phyloP scores from a whole-genome alignment of 2,797 vertebrate species.

The Malurus splendens region DNA sequence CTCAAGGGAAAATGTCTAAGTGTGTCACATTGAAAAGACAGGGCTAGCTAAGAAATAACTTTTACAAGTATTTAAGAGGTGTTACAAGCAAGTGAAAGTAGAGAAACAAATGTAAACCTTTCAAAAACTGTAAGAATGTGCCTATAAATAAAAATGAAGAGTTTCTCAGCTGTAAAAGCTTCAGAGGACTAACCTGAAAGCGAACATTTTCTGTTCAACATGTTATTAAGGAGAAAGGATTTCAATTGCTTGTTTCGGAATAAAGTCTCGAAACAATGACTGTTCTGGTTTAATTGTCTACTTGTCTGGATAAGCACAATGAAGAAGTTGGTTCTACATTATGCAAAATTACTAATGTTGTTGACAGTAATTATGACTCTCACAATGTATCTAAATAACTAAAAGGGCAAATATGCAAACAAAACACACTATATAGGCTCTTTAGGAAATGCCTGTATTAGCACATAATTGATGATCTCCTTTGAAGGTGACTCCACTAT shows the following conservation, averaged over 20 bases:
- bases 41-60: conserved; percentile 10
- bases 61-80: conserved; percentile 33
- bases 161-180: not conserved
- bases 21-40: conserved; percentile 19
- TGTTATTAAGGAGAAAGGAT: not conserved
- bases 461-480: conserved; percentile 7
- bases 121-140: not conserved
- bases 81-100: not conserved
- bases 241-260: not conserved
- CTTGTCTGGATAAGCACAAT: not conserved
- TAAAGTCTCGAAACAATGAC: not conserved
- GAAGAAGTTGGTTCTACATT: not conserved
- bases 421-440: not conserved
- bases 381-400: conserved; percentile 37
- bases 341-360: conserved; percentile 38
- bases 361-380: conserved; percentile 34
- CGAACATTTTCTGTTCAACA: not conserved
- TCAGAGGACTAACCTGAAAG: not conserved
- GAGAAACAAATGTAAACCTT: not conserved
- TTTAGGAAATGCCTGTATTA: not conserved
- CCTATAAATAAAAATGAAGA: conserved; percentile 1
- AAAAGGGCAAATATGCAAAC: conserved; percentile 15
- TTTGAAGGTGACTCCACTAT: conserved; percentile 57
- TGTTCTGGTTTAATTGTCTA: conserved; percentile 9
- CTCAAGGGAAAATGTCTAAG: conserved; percentile 16